Evolutionary conservation across 2,113 vertebrate genomes (phyloP).

Genomic region (Stigmatopora argus): DNA sequence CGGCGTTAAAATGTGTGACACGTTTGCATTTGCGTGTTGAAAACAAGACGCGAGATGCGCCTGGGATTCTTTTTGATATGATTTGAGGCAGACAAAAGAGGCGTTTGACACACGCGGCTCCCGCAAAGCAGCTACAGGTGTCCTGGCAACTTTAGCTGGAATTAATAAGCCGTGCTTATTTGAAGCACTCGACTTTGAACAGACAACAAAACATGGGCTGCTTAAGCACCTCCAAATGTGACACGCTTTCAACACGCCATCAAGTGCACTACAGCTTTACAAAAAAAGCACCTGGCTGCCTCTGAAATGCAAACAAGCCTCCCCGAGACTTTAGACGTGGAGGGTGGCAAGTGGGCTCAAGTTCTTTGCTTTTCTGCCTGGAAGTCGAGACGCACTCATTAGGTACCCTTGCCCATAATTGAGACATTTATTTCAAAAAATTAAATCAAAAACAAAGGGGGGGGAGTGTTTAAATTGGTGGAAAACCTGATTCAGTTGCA

Average conservation of each 20-base stretch:
- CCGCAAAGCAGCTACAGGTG: conserved; percentile 60
- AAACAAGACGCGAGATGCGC: conserved; percentile 30
- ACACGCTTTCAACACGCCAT: conserved; percentile 63
- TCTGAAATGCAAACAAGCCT: conserved; percentile 67
- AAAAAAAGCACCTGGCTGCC: conserved; percentile 61
- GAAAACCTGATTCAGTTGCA: no score
- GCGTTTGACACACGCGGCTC: conserved; percentile 45
- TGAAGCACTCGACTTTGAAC: conserved; percentile 64
- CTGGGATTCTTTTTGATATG: conserved; percentile 49
- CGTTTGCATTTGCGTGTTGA: conserved; percentile 17
- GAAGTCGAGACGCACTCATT: conserved; percentile 8
- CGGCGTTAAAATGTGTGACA: conserved; percentile 34
- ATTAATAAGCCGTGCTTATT: conserved; percentile 59
- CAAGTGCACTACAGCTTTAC: conserved; percentile 59
- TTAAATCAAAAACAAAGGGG: no score
- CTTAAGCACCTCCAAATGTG: conserved; percentile 63
- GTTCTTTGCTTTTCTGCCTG: conserved; percentile 46
- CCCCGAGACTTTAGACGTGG: conserved; percentile 56
- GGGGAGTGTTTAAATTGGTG: no score
- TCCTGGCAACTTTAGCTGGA: conserved; percentile 62
- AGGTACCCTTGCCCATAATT: no score
- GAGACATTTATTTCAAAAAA: no score
- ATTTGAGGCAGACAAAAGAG: conserved; percentile 50
- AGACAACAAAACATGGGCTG: conserved; percentile 63
- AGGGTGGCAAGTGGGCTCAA: conserved; percentile 49